Evolutionary conservation across 2,888 invertebrate species (phyloP).

Genomic region (Ptilodon capucinus): DNA sequence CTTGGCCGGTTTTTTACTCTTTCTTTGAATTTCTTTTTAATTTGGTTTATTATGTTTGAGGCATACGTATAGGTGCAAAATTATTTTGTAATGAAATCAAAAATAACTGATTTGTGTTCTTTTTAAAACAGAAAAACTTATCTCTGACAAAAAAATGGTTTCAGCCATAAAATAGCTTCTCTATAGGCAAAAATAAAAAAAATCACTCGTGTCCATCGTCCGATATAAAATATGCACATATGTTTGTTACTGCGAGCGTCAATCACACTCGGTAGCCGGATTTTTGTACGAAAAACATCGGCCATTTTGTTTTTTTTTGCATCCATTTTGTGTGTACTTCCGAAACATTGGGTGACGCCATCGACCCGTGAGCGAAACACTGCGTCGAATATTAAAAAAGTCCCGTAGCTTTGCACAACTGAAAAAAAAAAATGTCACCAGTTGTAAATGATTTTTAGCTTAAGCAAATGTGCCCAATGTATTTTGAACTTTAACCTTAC

Average conservation of each 20-base stretch:
- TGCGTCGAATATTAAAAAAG: constrained; percentile 63
- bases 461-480: no score
- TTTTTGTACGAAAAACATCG: constrained; percentile 48
- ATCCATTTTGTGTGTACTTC: constrained; percentile 39
- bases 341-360: constrained; percentile 40
- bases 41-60: no score
- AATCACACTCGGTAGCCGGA: constrained; percentile 43
- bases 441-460: background rate
- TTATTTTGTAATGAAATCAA: no score
- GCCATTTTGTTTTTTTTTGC: constrained; percentile 43
- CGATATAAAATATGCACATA: constrained; percentile 15
- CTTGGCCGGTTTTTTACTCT: no score
- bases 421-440: constrained; percentile 19
- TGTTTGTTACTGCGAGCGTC: constrained; percentile 33
- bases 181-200: background rate
- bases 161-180: no score
- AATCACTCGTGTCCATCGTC: background rate
- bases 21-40: no score
- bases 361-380: constrained; percentile 54
- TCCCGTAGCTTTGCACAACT: constrained; percentile 34
- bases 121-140: no score
- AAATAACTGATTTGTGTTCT: no score
- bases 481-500: no score
- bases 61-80: no score
- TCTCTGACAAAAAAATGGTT: no score